Evolutionary conservation across 2,888 invertebrate genomes (phyloP), one percentile per base, ranked within the genome.

Genomic region (Cheilosia variabilis): DNA sequence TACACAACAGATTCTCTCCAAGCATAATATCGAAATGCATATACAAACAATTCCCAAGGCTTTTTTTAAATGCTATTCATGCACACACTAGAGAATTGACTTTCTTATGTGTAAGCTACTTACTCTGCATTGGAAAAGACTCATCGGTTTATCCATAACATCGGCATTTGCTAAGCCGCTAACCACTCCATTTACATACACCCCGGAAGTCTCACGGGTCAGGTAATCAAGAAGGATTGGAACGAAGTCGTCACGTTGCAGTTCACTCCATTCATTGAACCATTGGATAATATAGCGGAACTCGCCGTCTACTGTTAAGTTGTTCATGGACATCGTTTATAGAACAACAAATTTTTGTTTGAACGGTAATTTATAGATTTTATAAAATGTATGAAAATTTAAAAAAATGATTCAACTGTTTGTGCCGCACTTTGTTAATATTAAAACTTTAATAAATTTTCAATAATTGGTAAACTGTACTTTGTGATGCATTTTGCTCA

Each of bases 211-310:
- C 88, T 94, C 94, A 88, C 93, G 94, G n/a, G 88, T 89, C 45
- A 92, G 84, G 83, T 91, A 92, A 88, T 96, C 95, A 37, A 96
- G 94, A 53, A 97, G 92, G 79, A 97, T 94, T 0, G 96, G 95
- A 82, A 97, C 91, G 91, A 97, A 97, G 91, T 97, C 97, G 80
- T 95, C 95, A 75, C 96, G 94, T 91, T 97, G 97, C 91, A 97
- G 93, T 90, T 97, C 97, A 90, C 97, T 97, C 95, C 97, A 97
- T 92, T 97, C 97, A 89, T 95, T 94, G 90, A 97, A 97, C 97
- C 97, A 97, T 90, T 96, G 96, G 76, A 96, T 93, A 88, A 97
- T 93, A 91, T 97, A 97, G 72, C 96, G 94, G 89, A 97, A 93
- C 92, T 97, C 97, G 3, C 95, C 95, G 90, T 96, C 96, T 43